Evolutionary conservation across 2,888 invertebrate genomes (phyloP).

Genomic region (Mesoligia furuncula): DNA sequence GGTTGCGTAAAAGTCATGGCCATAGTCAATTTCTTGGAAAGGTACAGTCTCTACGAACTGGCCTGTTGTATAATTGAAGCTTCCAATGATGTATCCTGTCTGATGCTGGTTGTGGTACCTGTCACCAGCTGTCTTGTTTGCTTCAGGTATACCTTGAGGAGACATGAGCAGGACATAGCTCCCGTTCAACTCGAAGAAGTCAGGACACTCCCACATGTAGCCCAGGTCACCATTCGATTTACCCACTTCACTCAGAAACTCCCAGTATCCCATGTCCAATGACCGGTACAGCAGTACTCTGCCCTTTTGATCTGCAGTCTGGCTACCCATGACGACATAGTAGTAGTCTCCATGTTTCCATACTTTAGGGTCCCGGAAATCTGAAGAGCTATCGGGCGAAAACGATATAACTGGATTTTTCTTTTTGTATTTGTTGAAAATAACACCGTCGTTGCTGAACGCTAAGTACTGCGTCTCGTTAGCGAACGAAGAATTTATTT

Average conservation of each 20-base stretch:
- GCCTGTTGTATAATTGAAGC: conserved; percentile 81
- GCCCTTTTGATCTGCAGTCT: conserved; percentile 77
- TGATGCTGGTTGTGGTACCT: conserved; percentile 82
- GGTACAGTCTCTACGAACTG: conserved; percentile 73
- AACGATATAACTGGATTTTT: conserved; percentile 83
- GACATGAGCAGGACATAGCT: conserved; percentile 85
- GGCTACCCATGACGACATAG: conserved; percentile 84
- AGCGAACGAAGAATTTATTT: background rate
- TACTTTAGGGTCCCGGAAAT: conserved; percentile 88
- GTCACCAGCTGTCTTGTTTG: conserved; percentile 76
- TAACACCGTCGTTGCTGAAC: conserved; percentile 80
- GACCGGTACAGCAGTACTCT: conserved; percentile 84
- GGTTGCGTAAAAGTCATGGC: conserved; percentile 87
- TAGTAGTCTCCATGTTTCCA: conserved; percentile 83
- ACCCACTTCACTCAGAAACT: conserved; percentile 79
- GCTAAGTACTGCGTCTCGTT: conserved; percentile 82
- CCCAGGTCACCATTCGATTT: conserved; percentile 80
- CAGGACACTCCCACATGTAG: conserved; percentile 90
- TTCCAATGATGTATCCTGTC: conserved; percentile 85
- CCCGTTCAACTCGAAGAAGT: conserved; percentile 85
- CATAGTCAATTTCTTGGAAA: conserved; percentile 86
- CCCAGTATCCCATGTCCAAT: conserved; percentile 81
- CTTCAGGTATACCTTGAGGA: conserved; percentile 80
- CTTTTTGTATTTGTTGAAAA: conserved; percentile 81
- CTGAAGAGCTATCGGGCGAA: conserved; percentile 78